These are phyloP conservation scores for Chironomus striatipennis DNA, from an alignment of 1,140 invertebrate species.

Conservation along the genomic window DNA sequence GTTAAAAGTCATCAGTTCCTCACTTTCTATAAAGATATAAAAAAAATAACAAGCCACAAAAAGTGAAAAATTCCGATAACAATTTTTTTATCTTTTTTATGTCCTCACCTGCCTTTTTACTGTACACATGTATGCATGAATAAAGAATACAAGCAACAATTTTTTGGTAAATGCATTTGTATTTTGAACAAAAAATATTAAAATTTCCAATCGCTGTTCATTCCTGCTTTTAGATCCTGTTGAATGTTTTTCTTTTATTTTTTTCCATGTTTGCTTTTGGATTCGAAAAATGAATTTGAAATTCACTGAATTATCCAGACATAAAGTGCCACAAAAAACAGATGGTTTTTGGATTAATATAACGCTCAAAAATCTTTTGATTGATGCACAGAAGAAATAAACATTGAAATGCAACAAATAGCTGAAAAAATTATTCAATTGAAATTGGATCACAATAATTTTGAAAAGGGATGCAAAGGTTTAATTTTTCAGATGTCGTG, in stretches of 20 bases:
- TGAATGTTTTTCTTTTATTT: neutral
- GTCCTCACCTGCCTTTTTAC: neutral
- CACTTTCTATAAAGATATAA: too few species aligned
- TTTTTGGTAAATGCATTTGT: too few species aligned
- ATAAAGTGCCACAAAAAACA: neutral
- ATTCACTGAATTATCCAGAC: neutral
- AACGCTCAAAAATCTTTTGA: neutral
- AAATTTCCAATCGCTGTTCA: too few species aligned
- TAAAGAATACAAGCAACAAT: neutral
- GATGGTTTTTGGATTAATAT: neutral
- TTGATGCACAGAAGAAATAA: neutral
- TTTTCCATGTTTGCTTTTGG: neutral
- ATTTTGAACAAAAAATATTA: too few species aligned
- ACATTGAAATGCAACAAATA: conserved; percentile 14
- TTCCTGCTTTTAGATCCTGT: neutral
- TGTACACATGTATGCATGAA: neutral
- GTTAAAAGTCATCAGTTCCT: too few species aligned
- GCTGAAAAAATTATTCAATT: neutral
- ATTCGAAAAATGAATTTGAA: neutral
- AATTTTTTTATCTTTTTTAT: neutral
- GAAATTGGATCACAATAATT: neutral
- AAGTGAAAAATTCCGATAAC: too few species aligned
- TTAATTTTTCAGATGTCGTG: too few species aligned
- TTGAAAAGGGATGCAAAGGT: too few species aligned
- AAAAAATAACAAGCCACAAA: too few species aligned